Conservation (phyloP, 2,888 invertebrate genomes). For the Teleogryllus oceanicus region DNA sequence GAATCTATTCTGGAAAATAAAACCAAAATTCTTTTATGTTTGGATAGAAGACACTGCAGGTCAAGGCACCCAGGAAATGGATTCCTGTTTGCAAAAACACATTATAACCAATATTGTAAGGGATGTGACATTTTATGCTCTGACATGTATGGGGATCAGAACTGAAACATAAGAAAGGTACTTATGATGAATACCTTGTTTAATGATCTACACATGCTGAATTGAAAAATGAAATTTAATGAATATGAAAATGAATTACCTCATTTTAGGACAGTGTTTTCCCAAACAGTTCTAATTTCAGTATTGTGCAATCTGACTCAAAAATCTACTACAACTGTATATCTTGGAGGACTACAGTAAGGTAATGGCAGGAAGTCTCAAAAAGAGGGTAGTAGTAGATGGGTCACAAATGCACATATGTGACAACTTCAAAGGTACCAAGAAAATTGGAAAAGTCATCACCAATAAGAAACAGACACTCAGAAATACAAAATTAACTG, state of each 20-base stretch:
- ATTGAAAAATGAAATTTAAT: too few species aligned
- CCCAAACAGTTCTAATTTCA: too few species aligned
- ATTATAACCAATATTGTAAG: neutral
- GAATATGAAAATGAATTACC: too few species aligned
- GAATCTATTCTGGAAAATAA: neutral
- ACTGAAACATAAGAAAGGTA: neutral
- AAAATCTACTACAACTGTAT: too few species aligned
- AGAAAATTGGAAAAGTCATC: neutral
- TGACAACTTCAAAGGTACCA: neutral
- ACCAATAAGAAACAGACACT: neutral
- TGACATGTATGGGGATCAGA: neutral
- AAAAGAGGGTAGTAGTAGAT: too few species aligned
- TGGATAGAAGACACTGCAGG: neutral
- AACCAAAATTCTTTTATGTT: neutral
- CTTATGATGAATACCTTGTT: neutral
- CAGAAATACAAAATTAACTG: constrained; percentile 20
- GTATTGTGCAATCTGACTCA: too few species aligned
- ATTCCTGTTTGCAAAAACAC: neutral
- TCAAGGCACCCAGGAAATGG: neutral
- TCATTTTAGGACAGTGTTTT: too few species aligned
- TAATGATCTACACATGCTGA: too few species aligned
- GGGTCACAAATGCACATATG: too few species aligned
- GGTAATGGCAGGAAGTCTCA: too few species aligned
- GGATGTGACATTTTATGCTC: neutral
- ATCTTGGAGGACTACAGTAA: too few species aligned